These are phyloP conservation scores for Pelmatolapia mariae DNA, from an alignment of 2,113 vertebrate genomes.

Conservation along the genomic window DNA sequence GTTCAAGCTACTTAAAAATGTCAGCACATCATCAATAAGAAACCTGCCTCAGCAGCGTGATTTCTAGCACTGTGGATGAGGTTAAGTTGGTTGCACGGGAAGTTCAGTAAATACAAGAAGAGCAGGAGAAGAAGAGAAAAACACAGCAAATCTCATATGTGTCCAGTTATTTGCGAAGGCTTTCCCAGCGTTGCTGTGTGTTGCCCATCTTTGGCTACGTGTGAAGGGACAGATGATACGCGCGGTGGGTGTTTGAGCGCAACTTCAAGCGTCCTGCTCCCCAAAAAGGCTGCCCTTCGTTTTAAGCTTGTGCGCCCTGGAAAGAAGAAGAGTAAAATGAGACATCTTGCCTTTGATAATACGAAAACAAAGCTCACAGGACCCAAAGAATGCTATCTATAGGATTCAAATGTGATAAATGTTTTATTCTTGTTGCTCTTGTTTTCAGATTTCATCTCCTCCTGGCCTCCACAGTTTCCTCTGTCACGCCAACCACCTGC, in stretches of 20 bases:
- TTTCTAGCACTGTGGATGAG: not conserved
- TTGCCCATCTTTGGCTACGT: constrained; percentile 44
- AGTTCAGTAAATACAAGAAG: not conserved
- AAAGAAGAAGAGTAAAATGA: not conserved
- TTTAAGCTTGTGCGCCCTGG: constrained; percentile 68
- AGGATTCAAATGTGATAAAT: not conserved
- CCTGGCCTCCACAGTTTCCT: not conserved
- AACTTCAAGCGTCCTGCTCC: constrained; percentile 37
- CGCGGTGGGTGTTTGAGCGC: not conserved
- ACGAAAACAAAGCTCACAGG: not conserved
- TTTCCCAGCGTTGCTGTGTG: not conserved
- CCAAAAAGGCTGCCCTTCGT: constrained; percentile 62
- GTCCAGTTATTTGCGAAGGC: constrained; percentile 1
- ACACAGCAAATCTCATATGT: not conserved
- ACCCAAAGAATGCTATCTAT: accelerated
- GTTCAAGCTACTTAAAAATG: not conserved
- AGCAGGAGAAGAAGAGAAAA: not conserved
- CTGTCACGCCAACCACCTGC: not conserved
- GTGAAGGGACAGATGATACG: not conserved
- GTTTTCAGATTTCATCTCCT: not conserved
- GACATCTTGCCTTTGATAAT: not conserved
- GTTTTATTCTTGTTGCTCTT: not conserved
- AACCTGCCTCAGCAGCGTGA: constrained; percentile 12
- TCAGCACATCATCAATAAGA: constrained; percentile 10
- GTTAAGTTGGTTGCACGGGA: constrained; percentile 20